Percentiles rank a stretch among this genome's conserved stretches.
phyloP scores from a whole-genome alignment of 2,888 invertebrate genomes.

The Papilio elwesi region DNA sequence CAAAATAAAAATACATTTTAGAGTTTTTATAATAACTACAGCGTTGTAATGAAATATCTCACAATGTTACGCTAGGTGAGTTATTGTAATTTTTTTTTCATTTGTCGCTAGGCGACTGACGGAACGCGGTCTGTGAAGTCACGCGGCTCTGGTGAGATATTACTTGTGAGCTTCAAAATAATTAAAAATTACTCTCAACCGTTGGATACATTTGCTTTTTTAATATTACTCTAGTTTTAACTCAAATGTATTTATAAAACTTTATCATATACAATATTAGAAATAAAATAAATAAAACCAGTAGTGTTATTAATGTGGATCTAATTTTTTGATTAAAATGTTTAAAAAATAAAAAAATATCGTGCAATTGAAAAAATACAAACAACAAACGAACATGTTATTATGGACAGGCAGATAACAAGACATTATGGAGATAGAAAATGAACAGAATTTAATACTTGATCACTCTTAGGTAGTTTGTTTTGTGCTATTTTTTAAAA shows the following conservation, averaged over 20 bases:
- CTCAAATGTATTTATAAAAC: neutral
- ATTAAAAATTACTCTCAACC: constrained; percentile 34
- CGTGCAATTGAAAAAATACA: too few relatives aligned
- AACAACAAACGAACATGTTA: too few relatives aligned
- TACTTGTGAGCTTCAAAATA: constrained; percentile 38
- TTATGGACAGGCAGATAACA: too few relatives aligned
- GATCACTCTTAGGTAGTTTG: too few relatives aligned
- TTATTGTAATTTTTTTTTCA: constrained; percentile 45
- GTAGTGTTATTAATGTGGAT: neutral
- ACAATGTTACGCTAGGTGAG: constrained; percentile 45
- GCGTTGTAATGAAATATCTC: constrained; percentile 42
- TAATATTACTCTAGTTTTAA: constrained; percentile 25
- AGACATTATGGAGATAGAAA: too few relatives aligned
- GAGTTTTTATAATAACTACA: constrained; percentile 43
- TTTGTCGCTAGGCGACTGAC: constrained; percentile 41
- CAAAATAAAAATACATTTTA: constrained; percentile 40
- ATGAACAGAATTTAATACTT: too few relatives aligned
- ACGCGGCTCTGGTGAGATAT: constrained; percentile 29
- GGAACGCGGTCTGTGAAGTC: constrained; percentile 32
- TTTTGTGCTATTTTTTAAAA: too few relatives aligned
- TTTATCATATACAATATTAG: constrained; percentile 3
- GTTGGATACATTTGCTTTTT: constrained; percentile 24
- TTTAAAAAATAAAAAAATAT: neutral
- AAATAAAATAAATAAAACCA: too few relatives aligned
- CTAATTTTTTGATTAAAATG: neutral